Base-by-base conservation (phyloP, 2,888 invertebrate genomes). In the Drosophila tripunctata region DNA sequence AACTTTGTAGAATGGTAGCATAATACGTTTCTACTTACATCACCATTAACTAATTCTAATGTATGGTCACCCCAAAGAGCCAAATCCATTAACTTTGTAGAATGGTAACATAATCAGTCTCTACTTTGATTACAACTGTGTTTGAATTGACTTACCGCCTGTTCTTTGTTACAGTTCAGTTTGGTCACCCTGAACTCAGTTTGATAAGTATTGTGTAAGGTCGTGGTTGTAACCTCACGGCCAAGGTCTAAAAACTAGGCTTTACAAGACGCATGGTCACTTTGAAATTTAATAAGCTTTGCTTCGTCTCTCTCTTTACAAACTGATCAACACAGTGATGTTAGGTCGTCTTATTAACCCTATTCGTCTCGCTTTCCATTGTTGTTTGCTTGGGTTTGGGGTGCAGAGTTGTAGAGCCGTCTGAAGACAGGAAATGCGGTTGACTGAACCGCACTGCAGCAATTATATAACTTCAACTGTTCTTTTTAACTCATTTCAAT, bases 401-500 rank as follows among this genome's bases (percentile, higher is more conserved):
- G 10, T 27, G 8, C 10, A 27, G n/a, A n/a, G n/a, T n/a, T 10
- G 27, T 27, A 27, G 48, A 35, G 35, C n/a, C 35, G 35, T 35
- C 35, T 47, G 2, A 7, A 4, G 51, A 19, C 51, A 51, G 51
- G 40, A 51, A 51, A 51, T 51, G 30, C 38, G 51, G 10, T 36
- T 50, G 36, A 24, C 48, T 48, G 24, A 7, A 1, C n/a, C n/a
- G n/a, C n/a, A n/a, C n/a, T 24, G 14, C 14, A 24, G 48, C 48
- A 50, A 30, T 51, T 51, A 19, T 19, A 40, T 30, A 40, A 40
- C 17, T 12, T 40, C 12, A 51, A 19, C 36, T 31, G 22, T 43
- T 44, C 22, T 35, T 33, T 43, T 30, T 33, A 58, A 55, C 27
- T 38, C 52, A 38, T 22, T 33, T 31, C 31, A 64, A 40, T 51